phyloP scores from a whole-genome alignment of 1,140 invertebrate genomes.

The Macrosteles quadrilineatus region DNA sequence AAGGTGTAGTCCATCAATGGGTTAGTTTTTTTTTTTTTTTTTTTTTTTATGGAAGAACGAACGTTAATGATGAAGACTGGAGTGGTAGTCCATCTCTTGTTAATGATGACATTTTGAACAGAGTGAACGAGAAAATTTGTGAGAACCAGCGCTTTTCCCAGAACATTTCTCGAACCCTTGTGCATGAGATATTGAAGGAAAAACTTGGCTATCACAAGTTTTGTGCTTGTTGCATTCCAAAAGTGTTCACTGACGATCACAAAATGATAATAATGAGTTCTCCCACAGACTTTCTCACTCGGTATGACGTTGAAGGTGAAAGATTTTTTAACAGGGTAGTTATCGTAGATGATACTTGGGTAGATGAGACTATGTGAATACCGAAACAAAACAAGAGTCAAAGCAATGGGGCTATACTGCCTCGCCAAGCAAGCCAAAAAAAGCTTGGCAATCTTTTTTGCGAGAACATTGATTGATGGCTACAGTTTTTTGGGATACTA shows the following conservation, averaged over 20 bases:
- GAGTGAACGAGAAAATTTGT: background rate
- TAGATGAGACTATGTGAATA: constrained; percentile 34
- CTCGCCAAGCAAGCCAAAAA: constrained; percentile 1
- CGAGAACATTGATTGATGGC: background rate
- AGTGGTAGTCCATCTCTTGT: constrained; percentile 11
- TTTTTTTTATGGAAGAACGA: constrained; percentile 1
- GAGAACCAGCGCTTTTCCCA: background rate
- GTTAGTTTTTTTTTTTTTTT: constrained; percentile 12
- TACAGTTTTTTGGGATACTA: constrained; percentile 20
- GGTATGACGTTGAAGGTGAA: constrained; percentile 31
- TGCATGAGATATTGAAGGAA: background rate
- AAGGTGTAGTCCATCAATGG: constrained; percentile 3
- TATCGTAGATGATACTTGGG: constrained; percentile 40
- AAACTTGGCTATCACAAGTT: constrained; percentile 5
- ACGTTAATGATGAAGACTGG: background rate
- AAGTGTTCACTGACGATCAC: background rate
- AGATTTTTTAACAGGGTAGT: constrained; percentile 37
- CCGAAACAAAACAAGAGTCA: constrained; percentile 21
- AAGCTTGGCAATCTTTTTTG: background rate
- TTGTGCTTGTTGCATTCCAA: background rate
- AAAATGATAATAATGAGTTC: constrained; percentile 9
- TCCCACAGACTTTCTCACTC: constrained; percentile 27
- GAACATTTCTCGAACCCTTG: background rate
- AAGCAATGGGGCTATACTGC: constrained; percentile 20
- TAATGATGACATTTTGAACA: background rate